Percentiles rank a stretch among this genome's conserved stretches.
These are phyloP conservation scores for Agrochola circellaris DNA, from an alignment of 2,888 invertebrate species.

Conservation along the genomic window DNA sequence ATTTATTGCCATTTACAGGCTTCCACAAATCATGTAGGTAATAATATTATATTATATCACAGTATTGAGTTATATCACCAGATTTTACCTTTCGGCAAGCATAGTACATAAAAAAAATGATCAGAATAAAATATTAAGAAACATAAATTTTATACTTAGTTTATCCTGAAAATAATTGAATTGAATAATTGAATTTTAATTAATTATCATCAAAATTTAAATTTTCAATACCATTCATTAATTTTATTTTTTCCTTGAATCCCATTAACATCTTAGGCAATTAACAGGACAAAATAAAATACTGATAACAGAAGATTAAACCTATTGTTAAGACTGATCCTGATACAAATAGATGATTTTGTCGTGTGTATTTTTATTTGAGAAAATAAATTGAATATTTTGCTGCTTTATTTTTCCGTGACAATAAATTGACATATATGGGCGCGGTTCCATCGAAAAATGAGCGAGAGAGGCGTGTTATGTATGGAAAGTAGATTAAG, in stretches of 20 bases:
- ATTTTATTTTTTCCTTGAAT: background rate
- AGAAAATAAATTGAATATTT: conserved; percentile 34
- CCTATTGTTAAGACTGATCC: conserved; percentile 9
- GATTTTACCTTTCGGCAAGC: too few species aligned
- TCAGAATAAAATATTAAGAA: too few species aligned
- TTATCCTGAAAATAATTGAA: too few species aligned
- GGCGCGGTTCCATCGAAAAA: conserved; percentile 1
- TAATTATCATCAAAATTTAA: background rate
- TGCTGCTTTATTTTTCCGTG: conserved; percentile 31
- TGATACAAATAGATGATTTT: conserved; percentile 12
- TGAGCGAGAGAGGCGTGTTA: background rate
- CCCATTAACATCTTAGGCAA: background rate
- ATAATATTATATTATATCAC: background rate
- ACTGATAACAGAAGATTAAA: conserved; percentile 25
- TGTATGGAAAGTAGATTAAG: conserved; percentile 10
- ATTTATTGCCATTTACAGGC: too few species aligned
- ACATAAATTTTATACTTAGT: too few species aligned
- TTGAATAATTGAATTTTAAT: too few species aligned
- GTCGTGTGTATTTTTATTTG: background rate
- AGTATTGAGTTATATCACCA: too few species aligned
- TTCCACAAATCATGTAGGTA: too few species aligned
- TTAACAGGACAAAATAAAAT: conserved; percentile 25
- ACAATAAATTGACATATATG: conserved; percentile 19
- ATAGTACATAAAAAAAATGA: too few species aligned
- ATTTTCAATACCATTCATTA: background rate